Evolutionary conservation across 2,797 vertebrate species (phyloP), one percentile per base, ranked within the genome.

Genomic region (Typhlichthys subterraneus): DNA sequence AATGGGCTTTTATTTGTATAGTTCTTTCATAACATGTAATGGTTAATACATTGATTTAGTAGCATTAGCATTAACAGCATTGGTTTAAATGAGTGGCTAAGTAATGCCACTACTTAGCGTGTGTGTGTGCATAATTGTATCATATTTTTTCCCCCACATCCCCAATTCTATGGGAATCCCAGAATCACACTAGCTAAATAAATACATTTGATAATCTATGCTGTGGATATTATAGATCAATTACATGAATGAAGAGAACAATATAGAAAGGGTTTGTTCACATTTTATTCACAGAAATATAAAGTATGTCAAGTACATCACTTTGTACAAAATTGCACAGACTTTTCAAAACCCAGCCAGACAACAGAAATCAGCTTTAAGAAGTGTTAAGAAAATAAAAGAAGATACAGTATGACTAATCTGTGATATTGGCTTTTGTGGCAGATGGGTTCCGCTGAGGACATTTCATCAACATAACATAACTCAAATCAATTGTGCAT

Each of bases 221-320:
- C 23, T 29, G 23, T 29, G 23, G 23, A 29, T 29, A 29, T 29
- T 29, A 12, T 5, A 10, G 6, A 12, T 57, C n/a, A 63, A 48
- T n/a, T 53, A 13, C 10, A 3, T 2, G 6, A 45, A 15, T n/a
- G 0, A 78, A 63, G 46, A 71, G 42, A 58, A 42, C 12, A 17
- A 45, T 15, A 9, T 5, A 38, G 29, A 75, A 33, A 52, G 64
- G 50, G 75, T 82, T 85, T 88, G 61, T 81, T 91, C 79, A 90
- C 81, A 71, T 91, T 93, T 93, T 93, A 93, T 92, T 93, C 88
- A 93, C 93, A 91, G 90, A 93, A 94, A 93, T 93, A 93, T 93
- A 93, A 93, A 93, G 90, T 89, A 91, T 90, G 89, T 92, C 87
- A 90, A 91, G 83, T 88, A 91, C 89, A 88, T 90, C 90, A 93